These are phyloP conservation scores for Cygnus atratus DNA, from an alignment of 2,113 vertebrate genomes.

Conservation along the genomic window DNA sequence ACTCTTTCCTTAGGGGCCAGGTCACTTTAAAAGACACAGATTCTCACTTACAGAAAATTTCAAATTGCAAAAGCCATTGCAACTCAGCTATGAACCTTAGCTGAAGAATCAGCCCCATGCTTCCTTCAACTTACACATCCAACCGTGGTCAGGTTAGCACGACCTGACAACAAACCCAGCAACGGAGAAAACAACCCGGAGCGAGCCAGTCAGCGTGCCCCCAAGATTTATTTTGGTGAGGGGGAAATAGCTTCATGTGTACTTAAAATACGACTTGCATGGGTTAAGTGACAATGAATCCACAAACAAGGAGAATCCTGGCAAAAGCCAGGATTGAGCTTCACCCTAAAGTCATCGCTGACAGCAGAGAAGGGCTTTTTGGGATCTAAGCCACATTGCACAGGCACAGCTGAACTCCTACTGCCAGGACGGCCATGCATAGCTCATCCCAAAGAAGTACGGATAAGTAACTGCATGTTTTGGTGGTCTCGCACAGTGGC, in stretches of 20 bases:
- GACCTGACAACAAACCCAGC: constrained; percentile 41
- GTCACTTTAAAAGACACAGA: not conserved
- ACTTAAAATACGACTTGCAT: not conserved
- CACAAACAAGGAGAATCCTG: not conserved
- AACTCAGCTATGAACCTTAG: not conserved
- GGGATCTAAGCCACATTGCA: not conserved
- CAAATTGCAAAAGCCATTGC: not conserved
- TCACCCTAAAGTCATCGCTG: not conserved
- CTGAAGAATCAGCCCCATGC: not conserved
- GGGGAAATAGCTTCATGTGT: not conserved
- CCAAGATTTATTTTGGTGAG: not conserved
- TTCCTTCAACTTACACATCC: constrained; percentile 5
- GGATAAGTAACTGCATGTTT: not conserved
- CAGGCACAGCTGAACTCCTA: not conserved
- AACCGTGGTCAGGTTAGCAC: constrained; percentile 37
- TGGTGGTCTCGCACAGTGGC: not conserved
- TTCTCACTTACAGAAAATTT: not conserved
- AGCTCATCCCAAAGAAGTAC: not conserved
- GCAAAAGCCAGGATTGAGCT: not conserved
- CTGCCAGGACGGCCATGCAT: not conserved
- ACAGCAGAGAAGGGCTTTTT: not conserved
- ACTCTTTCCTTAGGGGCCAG: not conserved
- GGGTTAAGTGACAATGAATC: not conserved
- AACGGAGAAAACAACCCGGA: not conserved
- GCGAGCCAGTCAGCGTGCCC: not conserved